Conservation (phyloP, 1,140 invertebrate species). For the Battus philenor region DNA sequence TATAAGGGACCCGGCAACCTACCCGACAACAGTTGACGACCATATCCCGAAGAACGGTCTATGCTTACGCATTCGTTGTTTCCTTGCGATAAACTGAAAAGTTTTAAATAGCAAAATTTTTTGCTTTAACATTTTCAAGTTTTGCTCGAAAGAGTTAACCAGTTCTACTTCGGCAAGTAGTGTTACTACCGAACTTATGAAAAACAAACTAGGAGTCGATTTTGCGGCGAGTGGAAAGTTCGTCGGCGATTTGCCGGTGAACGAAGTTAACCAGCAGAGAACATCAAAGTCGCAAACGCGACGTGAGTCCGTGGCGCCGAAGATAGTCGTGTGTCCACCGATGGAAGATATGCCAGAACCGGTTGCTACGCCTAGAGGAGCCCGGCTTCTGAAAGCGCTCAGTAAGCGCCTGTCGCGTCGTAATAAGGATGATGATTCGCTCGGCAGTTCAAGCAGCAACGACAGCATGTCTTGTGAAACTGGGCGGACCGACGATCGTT, state of each 20-base stretch:
- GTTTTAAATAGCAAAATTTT: slow-evolving; percentile 33
- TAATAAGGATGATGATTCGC: slow-evolving; percentile 74
- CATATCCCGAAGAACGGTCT: slow-evolving; percentile 29
- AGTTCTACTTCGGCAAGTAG: slow-evolving; percentile 25
- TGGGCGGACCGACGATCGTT: slow-evolving; percentile 50
- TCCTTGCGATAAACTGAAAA: slow-evolving; percentile 38
- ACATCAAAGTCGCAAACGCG: slow-evolving; percentile 36
- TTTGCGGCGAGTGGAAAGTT: slow-evolving; percentile 50
- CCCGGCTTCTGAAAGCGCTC: slow-evolving; percentile 78
- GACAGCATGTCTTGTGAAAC: slow-evolving; percentile 68
- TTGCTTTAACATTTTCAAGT: slow-evolving; percentile 16
- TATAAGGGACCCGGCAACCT: slow-evolving; percentile 34
- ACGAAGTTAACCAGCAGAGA: slow-evolving; percentile 33
- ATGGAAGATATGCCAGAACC: slow-evolving; percentile 55
- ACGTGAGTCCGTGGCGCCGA: slow-evolving; percentile 54
- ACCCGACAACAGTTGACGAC: slow-evolving; percentile 37
- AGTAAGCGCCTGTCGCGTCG: slow-evolving; percentile 77
- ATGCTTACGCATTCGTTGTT: slow-evolving; percentile 21
- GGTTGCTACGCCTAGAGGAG: slow-evolving; percentile 70
- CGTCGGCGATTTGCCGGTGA: slow-evolving; percentile 43
- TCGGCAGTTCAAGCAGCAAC: slow-evolving; percentile 77
- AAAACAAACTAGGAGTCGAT: slow-evolving; percentile 55
- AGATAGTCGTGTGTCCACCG: slow-evolving; percentile 70
- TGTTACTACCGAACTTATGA: slow-evolving; percentile 49
- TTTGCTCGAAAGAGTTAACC: slow-evolving; percentile 12